Percentiles rank a stretch among this genome's conserved stretches.
These are phyloP conservation scores for Darevskia mixta DNA, from an alignment of 2,797 vertebrate species.

Conservation along the genomic window DNA sequence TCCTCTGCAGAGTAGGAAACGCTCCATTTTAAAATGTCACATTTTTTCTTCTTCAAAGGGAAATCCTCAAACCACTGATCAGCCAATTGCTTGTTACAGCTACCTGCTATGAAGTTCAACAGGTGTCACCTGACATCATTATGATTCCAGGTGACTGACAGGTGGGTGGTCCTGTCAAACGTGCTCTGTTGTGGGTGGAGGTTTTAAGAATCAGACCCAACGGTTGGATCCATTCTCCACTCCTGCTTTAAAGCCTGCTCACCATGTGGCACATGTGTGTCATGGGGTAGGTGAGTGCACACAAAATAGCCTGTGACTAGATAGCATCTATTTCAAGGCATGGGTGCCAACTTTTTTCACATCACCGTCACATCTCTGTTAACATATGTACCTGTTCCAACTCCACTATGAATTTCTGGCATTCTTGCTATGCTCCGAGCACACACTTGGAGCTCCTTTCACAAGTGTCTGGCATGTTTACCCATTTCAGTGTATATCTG, in stretches of 20 bases:
- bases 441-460: not conserved
- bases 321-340: not conserved
- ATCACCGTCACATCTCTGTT: not conserved
- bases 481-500: not conserved
- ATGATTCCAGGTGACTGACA: too few relatives aligned
- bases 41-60: too few relatives aligned
- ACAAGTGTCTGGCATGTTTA: not conserved
- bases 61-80: too few relatives aligned
- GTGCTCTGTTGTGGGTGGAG: too few relatives aligned
- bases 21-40: too few relatives aligned
- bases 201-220: too few relatives aligned
- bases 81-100: too few relatives aligned
- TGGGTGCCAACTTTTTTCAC: not conserved
- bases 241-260: not conserved
- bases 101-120: too few relatives aligned
- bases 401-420: not conserved
- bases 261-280: not conserved
- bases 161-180: too few relatives aligned
- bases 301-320: not conserved
- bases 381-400: not conserved
- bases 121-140: too few relatives aligned
- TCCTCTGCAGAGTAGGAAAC: too few relatives aligned
- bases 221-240: too few relatives aligned
- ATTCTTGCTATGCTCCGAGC: not conserved
- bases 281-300: not conserved